Percentiles rank a stretch among this genome's conserved stretches.
These are phyloP conservation scores for Chouioia cunea DNA, from an alignment of 2,888 invertebrate species.

Conservation along the genomic window DNA sequence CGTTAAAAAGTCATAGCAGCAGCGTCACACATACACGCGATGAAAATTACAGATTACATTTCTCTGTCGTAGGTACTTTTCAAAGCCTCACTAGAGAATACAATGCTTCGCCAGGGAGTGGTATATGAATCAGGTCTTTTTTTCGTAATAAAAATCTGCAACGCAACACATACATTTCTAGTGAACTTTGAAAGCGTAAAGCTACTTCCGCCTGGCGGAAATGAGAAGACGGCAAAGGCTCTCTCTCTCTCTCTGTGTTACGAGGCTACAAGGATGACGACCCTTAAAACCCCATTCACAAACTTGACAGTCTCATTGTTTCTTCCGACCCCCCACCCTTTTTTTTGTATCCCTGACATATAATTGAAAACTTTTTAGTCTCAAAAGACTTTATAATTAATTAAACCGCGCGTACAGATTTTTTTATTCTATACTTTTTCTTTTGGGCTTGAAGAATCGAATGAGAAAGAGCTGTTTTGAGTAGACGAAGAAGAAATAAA, in stretches of 20 bases:
- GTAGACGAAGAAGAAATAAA: slow-evolving; percentile 8
- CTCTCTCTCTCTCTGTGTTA: slow-evolving; percentile 15
- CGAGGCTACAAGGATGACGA: slow-evolving; percentile 31
- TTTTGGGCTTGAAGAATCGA: not conserved
- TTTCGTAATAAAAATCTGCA: slow-evolving; percentile 17
- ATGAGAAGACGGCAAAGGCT: slow-evolving; percentile 29
- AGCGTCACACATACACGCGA: too few species aligned
- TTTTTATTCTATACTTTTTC: not conserved
- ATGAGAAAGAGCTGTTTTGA: not conserved
- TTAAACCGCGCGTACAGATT: slow-evolving; percentile 19
- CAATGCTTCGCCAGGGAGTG: too few species aligned
- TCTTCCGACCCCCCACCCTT: slow-evolving; percentile 3
- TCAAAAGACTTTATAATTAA: slow-evolving; percentile 25
- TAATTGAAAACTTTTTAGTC: slow-evolving; percentile 42
- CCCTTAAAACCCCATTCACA: slow-evolving; percentile 35
- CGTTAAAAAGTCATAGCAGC: too few species aligned
- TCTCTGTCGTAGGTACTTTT: slow-evolving; percentile 6
- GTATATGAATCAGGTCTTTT: not conserved
- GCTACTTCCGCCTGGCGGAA: slow-evolving; percentile 19
- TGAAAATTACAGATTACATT: not conserved
- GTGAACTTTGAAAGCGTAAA: slow-evolving; percentile 16
- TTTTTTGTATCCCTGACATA: not conserved
- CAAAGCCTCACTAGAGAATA: not conserved
- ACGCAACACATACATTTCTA: not conserved
- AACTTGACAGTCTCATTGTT: not conserved